phyloP scores from a whole-genome alignment of 2,888 invertebrate genomes.

The Caenorhabditis angaria region DNA sequence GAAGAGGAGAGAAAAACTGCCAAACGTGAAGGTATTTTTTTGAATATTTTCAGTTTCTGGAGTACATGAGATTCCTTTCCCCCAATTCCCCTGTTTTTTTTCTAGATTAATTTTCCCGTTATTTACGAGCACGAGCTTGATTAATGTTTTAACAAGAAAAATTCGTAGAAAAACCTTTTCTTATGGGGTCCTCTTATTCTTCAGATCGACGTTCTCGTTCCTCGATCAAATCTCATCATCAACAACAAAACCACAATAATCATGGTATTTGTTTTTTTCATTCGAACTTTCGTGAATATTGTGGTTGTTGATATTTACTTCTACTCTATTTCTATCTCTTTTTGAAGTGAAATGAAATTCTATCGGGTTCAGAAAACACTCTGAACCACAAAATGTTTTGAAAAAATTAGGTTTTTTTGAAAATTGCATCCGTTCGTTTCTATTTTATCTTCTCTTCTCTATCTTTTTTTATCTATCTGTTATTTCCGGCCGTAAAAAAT shows the following conservation, averaged over 20 bases:
- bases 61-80: slow-evolving; percentile 10
- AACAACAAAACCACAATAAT: slow-evolving; percentile 29
- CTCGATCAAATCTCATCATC: slow-evolving; percentile 43
- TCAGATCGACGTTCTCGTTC: slow-evolving; percentile 48
- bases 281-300: slow-evolving; percentile 7
- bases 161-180: slow-evolving; percentile 16
- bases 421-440: not conserved
- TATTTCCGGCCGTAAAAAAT: slow-evolving; percentile 1
- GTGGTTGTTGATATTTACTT: slow-evolving; percentile 4
- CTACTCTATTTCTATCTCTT: not conserved
- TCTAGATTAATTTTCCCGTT: not conserved
- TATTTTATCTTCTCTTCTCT: not conserved
- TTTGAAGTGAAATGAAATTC: no score
- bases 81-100: slow-evolving; percentile 12
- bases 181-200: slow-evolving; percentile 11
- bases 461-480: no score
- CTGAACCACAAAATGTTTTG: no score
- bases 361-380: no score
- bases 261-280: slow-evolving; percentile 18
- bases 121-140: slow-evolving; percentile 1
- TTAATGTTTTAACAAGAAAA: slow-evolving; percentile 11
- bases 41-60: not conserved
- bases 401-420: no score
- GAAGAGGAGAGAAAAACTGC: slow-evolving; percentile 68
- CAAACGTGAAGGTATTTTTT: slow-evolving; percentile 65